Percentiles rank a stretch among this genome's conserved stretches.
Evolutionary conservation across 2,113 vertebrate species (phyloP).

Genomic region (Scomber japonicus): DNA sequence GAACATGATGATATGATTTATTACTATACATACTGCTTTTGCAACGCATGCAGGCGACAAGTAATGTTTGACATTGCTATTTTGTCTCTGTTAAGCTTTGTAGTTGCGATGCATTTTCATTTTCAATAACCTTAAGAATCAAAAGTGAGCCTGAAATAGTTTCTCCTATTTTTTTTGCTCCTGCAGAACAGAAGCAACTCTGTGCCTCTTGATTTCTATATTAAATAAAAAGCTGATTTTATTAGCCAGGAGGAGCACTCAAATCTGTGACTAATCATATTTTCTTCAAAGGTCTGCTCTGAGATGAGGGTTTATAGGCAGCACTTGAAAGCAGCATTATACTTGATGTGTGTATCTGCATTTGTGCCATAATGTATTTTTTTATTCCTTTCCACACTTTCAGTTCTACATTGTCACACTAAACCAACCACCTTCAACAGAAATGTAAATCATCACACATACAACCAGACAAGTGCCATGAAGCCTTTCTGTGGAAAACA

Average conservation of each 20-base stretch:
- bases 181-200: background rate
- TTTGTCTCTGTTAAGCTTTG: background rate
- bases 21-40: background rate
- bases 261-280: constrained; percentile 36
- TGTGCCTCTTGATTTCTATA: background rate
- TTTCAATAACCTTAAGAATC: background rate
- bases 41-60: background rate
- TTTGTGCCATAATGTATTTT: background rate
- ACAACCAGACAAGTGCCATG: background rate
- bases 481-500: background rate
- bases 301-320: constrained; percentile 23
- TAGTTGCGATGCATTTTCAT: background rate
- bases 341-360: constrained; percentile 15
- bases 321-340: constrained; percentile 25
- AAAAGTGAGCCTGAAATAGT: background rate
- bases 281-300: constrained; percentile 31
- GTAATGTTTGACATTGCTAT: background rate
- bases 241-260: constrained; percentile 5
- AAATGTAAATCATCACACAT: constrained; percentile 10
- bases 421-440: constrained; percentile 15
- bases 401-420: constrained; percentile 7
- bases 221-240: constrained; percentile 2
- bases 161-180: background rate
- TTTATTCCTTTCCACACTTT: constrained; percentile 15
- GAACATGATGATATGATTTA: background rate